Evolutionary conservation across 2,888 invertebrate genomes (phyloP), one percentile per base, ranked within the genome.

Genomic region (Stomorhina lunata): DNA sequence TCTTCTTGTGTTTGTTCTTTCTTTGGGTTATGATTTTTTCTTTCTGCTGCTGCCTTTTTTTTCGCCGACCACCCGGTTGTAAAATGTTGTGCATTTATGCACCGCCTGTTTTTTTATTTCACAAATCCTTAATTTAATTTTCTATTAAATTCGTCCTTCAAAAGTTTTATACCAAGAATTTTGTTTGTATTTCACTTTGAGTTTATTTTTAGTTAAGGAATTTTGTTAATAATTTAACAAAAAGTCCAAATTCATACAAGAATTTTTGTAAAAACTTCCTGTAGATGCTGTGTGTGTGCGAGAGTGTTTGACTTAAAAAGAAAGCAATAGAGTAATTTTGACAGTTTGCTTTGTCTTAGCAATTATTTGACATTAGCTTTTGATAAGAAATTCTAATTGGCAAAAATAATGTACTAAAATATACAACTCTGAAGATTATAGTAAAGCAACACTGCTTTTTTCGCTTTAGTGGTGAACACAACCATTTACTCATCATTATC

Each of bases 101-200:
- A 78, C 81, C 81, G 77, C 81, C 81, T 81, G 81, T 55, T 81
- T 78, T 73, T 73, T 81, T 45, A 63, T 57, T 66, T 20, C 6
- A 59, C 9, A 59, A 43, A 50, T 80, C 43, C n/a, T 32, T 15
- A 32, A 12, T 4, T 0, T 9, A 43, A 29, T 34, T 53, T 40
- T 22, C n/a, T n/a, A n/a, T n/a, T n/a, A n/a, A n/a, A n/a, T n/a
- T n/a, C n/a, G n/a, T n/a, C n/a, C n/a, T n/a, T n/a, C n/a, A n/a
- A n/a, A n/a, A n/a, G n/a, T n/a, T n/a, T n/a, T n/a, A n/a, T n/a
- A n/a, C n/a, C n/a, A n/a, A n/a, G n/a, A n/a, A n/a, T n/a, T n/a
- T n/a, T 34, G 32, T 40, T 32, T 34, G n/a, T 61, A 69, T 68
- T 69, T 69, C 55, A 55, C 55, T 45, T 61, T 45, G 34, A 32